Percentiles rank a stretch among this genome's conserved stretches.
Conservation (phyloP, 2,888 invertebrate genomes). For the Hyposoter dolosus region DNA sequence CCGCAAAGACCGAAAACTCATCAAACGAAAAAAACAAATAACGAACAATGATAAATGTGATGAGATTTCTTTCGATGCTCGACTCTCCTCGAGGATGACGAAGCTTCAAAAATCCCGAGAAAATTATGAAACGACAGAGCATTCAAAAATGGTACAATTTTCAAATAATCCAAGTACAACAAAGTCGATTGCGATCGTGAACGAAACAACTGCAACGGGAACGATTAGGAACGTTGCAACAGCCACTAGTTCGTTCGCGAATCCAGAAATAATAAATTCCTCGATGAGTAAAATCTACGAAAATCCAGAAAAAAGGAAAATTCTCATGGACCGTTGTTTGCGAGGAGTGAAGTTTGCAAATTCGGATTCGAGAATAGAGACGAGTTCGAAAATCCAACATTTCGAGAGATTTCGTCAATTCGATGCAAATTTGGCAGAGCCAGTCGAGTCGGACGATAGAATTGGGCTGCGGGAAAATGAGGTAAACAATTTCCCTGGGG, state of each 20-base stretch:
- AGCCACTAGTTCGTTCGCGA: neutral
- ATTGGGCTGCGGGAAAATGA: neutral
- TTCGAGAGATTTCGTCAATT: neutral
- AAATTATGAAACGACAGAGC: neutral
- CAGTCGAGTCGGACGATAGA: neutral
- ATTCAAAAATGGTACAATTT: neutral
- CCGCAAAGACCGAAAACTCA: neutral
- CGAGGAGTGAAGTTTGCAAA: neutral
- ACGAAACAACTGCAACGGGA: neutral
- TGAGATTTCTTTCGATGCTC: neutral
- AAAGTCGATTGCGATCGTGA: neutral
- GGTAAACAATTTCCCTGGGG: slow-evolving; percentile 17
- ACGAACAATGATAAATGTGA: neutral
- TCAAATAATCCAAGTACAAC: neutral
- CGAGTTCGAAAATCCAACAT: neutral
- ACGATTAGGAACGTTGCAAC: neutral
- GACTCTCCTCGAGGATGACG: neutral
- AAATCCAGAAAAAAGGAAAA: slow-evolving; percentile 18
- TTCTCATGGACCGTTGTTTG: slow-evolving; percentile 35
- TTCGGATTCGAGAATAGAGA: neutral
- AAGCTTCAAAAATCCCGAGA: neutral
- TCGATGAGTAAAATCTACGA: slow-evolving; percentile 1
- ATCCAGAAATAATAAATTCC: slow-evolving; percentile 1
- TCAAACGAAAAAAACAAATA: neutral
- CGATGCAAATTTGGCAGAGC: neutral